Conservation (phyloP, 2,888 invertebrate species). For the Dynastes hyllus region DNA sequence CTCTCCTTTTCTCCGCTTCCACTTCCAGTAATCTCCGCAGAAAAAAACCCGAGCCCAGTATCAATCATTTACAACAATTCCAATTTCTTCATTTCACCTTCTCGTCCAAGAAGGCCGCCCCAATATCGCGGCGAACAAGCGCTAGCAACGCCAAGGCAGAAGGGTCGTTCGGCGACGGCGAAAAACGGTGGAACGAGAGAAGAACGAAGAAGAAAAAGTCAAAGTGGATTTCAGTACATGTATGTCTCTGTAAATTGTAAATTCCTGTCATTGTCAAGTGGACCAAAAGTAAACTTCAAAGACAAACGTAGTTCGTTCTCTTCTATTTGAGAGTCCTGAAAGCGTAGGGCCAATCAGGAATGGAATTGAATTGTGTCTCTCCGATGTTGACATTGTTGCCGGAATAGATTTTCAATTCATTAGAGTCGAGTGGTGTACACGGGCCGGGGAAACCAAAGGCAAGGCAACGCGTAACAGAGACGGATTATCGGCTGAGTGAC, state of each 20-base stretch:
- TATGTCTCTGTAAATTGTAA: conserved; percentile 62
- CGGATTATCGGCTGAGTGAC: not conserved
- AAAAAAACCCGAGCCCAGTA: conserved; percentile 4
- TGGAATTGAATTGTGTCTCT: conserved; percentile 67
- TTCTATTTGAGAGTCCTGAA: conserved; percentile 64
- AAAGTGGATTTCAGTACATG: conserved; percentile 50
- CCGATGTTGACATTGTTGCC: conserved; percentile 70
- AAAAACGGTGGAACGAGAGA: not conserved
- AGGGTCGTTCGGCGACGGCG: not conserved
- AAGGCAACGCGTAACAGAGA: not conserved
- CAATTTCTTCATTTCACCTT: conserved; percentile 15
- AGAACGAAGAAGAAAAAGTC: conserved; percentile 42
- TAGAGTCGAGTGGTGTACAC: conserved; percentile 58
- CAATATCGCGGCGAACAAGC: not conserved
- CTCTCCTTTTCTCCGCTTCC: not conserved
- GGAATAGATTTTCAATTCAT: conserved; percentile 71
- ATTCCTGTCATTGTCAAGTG: conserved; percentile 67
- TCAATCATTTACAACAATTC: conserved; percentile 46
- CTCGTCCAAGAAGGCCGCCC: not conserved
- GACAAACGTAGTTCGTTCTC: conserved; percentile 65
- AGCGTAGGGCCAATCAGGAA: conserved; percentile 66
- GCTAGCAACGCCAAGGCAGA: not conserved
- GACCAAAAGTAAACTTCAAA: conserved; percentile 69
- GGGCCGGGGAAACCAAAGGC: conserved; percentile 49
- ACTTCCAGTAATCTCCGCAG: not conserved